Evolutionary conservation across 35 echinoderm and acorn worm genomes (phyloP).

Genomic region (Nesometra sesokonis): DNA sequence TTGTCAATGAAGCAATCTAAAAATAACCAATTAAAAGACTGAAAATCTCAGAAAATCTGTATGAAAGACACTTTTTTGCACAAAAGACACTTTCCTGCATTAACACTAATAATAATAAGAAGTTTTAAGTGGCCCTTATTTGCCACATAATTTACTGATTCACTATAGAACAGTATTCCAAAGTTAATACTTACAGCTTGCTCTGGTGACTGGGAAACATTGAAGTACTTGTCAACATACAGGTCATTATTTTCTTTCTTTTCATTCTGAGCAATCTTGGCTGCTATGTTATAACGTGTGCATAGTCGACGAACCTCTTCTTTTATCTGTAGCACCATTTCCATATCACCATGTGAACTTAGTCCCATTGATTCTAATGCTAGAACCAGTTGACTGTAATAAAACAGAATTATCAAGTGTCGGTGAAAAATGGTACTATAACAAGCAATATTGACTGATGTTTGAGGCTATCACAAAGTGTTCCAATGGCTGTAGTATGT

Average conservation of each 20-base stretch:
- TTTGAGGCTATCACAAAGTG: no score
- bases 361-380: conserved; percentile 81
- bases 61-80: no score
- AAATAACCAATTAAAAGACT: no score
- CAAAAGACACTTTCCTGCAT: no score
- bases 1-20: no score
- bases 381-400: conserved; percentile 58
- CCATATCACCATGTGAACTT: conserved; percentile 94
- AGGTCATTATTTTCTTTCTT: conserved; percentile 49
- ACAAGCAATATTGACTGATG: no score
- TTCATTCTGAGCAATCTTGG: conserved; percentile 84
- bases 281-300: conserved; percentile 81
- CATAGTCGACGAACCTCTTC: conserved; percentile 79
- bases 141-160: no score
- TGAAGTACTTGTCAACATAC: conserved; percentile 58
- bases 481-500: no score
- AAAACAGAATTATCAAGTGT: background rate
- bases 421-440: no score
- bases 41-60: no score
- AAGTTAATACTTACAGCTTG: conserved; percentile 26
- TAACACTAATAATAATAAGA: no score
- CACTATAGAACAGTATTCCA: background rate
- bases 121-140: no score
- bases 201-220: conserved; percentile 41
- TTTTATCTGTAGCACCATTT: conserved; percentile 94